Evolutionary conservation across 2,797 vertebrate species (phyloP).

Genomic region (Eremophila alpestris): DNA sequence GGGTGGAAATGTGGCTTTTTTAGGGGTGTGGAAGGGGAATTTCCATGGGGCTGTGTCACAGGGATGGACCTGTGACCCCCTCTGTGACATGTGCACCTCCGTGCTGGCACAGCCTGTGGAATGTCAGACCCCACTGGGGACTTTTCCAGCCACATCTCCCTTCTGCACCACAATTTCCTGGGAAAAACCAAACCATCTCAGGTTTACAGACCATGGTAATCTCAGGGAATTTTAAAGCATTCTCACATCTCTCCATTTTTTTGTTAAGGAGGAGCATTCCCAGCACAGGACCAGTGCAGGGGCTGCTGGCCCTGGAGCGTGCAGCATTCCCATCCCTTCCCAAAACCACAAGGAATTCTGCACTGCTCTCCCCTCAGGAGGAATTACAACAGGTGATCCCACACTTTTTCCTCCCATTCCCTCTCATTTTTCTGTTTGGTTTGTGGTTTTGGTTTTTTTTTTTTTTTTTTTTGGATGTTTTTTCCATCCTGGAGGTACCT

Average conservation of each 20-base stretch:
- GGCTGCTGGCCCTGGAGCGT: rapidly evolving
- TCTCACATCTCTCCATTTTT: background rate
- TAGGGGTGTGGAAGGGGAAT: rapidly evolving
- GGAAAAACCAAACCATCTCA: rapidly evolving
- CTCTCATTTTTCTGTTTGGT: background rate
- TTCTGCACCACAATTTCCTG: too few relatives aligned
- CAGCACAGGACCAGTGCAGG: rapidly evolving
- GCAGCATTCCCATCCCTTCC: background rate
- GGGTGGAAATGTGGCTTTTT: background rate
- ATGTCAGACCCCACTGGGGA: rapidly evolving
- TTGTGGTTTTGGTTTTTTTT: too few relatives aligned
- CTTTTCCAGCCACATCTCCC: background rate
- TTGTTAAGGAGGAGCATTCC: too few relatives aligned
- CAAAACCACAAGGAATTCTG: background rate
- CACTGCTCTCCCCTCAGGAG: background rate
- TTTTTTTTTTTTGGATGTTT: background rate
- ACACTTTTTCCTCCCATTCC: background rate
- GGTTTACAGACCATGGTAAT: rapidly evolving
- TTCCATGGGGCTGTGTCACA: background rate
- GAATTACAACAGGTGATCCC: slow-evolving; percentile 38
- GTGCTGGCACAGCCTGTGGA: rapidly evolving
- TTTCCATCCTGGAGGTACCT: slow-evolving; percentile 63
- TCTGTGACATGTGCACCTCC: rapidly evolving
- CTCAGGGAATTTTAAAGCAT: background rate
- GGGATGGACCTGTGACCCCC: rapidly evolving